Percentiles rank a stretch among this genome's conserved stretches.
These are phyloP conservation scores for Cephus nigrinus DNA, from an alignment of 2,888 invertebrate genomes.

Conservation along the genomic window DNA sequence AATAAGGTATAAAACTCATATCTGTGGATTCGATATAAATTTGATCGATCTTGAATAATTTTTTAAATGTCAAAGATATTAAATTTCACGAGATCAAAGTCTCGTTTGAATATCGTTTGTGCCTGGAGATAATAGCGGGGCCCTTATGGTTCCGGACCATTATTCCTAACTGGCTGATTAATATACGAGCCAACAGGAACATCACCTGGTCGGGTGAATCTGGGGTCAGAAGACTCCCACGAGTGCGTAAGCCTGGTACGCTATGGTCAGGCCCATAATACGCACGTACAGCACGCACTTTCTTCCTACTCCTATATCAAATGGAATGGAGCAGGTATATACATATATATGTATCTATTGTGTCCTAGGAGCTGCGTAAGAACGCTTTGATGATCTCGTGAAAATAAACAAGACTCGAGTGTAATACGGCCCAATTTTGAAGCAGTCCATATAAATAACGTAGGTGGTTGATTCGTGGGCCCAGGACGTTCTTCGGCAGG, in stretches of 20 bases:
- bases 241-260: conserved; percentile 39
- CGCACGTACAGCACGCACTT: conserved; percentile 2
- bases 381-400: not conserved
- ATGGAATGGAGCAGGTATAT: not conserved
- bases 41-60: not conserved
- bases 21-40: not conserved
- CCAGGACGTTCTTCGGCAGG: not conserved
- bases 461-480: not conserved
- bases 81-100: not conserved
- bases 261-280: conserved; percentile 26
- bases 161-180: conserved; percentile 39
- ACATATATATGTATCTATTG: not conserved
- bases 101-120: not conserved
- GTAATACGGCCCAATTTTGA: not conserved
- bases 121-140: not conserved
- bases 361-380: not conserved
- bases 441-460: not conserved
- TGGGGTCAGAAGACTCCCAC: conserved; percentile 46
- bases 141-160: not conserved
- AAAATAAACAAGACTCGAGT: not conserved
- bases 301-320: not conserved
- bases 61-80: not conserved
- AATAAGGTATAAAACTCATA: not conserved
- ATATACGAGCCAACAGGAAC: conserved; percentile 46
- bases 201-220: conserved; percentile 58